These are phyloP conservation scores for Chaetorhynchus papuensis DNA, from an alignment of 2,113 vertebrate species.

Conservation along the genomic window DNA sequence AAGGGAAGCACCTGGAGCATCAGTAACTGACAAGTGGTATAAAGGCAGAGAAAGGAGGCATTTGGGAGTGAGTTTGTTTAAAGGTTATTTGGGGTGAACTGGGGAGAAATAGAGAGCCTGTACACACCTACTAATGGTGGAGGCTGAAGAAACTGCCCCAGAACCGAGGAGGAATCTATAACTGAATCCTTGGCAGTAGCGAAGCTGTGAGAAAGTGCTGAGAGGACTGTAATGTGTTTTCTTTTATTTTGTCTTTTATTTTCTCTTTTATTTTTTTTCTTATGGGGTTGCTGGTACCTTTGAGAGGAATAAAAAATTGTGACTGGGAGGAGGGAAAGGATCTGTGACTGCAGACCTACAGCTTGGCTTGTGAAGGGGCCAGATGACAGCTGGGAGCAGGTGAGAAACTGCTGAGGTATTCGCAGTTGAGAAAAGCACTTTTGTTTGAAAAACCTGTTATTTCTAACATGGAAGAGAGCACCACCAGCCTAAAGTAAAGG, in stretches of 20 bases:
- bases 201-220: not conserved
- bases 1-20: not conserved
- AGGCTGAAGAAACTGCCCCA: not conserved
- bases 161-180: not conserved
- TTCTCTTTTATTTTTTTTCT: accelerated
- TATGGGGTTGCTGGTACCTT: not conserved
- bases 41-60: not conserved
- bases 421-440: not conserved
- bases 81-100: not conserved
- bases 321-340: not conserved
- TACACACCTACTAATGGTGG: not conserved
- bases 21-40: not conserved
- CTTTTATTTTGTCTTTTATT: too few relatives aligned
- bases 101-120: not conserved
- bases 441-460: not conserved
- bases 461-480: not conserved
- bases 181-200: not conserved
- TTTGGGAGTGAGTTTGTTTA: not conserved
- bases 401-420: not conserved
- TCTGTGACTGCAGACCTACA: not conserved
- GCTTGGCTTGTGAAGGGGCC: not conserved
- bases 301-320: not conserved
- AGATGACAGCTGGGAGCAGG: not conserved
- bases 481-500: not conserved
- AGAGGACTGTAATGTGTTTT: not conserved